Conservation (phyloP, 1,140 invertebrate genomes). For the Ridgeia piscesae region DNA sequence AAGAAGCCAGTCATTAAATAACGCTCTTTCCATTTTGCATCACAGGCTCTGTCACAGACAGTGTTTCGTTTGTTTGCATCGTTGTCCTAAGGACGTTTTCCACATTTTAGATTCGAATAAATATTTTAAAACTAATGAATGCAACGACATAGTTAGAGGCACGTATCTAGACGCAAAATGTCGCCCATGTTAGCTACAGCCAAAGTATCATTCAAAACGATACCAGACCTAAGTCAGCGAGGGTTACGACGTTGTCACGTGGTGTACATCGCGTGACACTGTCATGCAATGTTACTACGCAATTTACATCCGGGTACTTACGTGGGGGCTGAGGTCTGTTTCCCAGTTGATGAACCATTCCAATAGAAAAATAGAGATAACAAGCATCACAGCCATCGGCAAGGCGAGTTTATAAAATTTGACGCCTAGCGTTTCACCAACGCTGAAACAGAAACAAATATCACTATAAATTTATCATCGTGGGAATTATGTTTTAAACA, state of each 20-base stretch:
- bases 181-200: no score
- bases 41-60: no score
- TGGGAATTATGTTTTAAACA: no score
- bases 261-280: neutral
- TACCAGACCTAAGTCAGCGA: no score
- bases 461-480: neutral
- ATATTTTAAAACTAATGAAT: no score
- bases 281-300: slow-evolving; percentile 17
- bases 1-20: neutral
- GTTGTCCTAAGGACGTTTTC: no score
- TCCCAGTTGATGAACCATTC: slow-evolving; percentile 42
- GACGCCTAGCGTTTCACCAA: slow-evolving; percentile 34
- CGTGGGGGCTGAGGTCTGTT: slow-evolving; percentile 35
- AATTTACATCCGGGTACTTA: neutral
- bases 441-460: slow-evolving; percentile 33
- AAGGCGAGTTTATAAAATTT: slow-evolving; percentile 40
- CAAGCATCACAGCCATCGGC: slow-evolving; percentile 33
- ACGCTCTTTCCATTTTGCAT: neutral
- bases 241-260: no score
- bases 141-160: no score
- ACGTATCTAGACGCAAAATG: no score
- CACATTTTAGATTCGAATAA: no score
- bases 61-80: no score
- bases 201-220: no score
- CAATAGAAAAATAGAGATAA: slow-evolving; percentile 33